A percentile compares a stretch with the other conserved stretches of the same genome.
Conservation (phyloP, 2,113 vertebrate genomes). For the Cinclus mexicanus region DNA sequence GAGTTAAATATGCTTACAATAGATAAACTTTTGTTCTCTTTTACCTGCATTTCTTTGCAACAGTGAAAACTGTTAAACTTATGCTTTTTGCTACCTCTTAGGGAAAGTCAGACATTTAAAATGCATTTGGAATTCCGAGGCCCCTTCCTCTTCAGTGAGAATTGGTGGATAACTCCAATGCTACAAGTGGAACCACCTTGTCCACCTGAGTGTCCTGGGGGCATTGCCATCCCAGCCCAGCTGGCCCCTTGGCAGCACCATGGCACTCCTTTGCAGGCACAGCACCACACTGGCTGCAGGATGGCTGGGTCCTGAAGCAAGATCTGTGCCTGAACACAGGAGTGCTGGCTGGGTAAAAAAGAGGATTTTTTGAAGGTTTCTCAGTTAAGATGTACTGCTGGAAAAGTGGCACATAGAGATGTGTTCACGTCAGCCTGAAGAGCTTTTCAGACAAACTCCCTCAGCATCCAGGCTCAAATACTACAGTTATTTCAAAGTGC, state of each 20-base stretch:
- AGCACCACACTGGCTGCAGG: not conserved
- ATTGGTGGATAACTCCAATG: not conserved
- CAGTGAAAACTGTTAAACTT: not conserved
- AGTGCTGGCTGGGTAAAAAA: not conserved
- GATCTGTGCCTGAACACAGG: accelerated
- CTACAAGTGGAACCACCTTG: not conserved
- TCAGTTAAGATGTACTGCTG: not conserved
- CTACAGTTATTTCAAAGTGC: not conserved
- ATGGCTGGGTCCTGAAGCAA: not conserved
- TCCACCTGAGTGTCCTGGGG: accelerated
- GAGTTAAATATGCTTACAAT: not conserved
- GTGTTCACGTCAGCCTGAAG: not conserved
- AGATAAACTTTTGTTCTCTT: not conserved
- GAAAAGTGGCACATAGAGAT: not conserved
- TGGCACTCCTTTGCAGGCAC: accelerated
- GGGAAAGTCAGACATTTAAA: not conserved
- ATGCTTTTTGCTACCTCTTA: not conserved
- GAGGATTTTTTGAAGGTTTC: not conserved
- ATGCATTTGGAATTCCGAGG: not conserved
- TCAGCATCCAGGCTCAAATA: not conserved
- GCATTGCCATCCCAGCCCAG: accelerated
- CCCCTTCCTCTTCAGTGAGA: not conserved
- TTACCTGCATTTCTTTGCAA: not conserved
- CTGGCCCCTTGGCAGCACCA: not conserved
- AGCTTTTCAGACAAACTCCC: not conserved